phyloP scores from a whole-genome alignment of 2,797 vertebrate genomes.

The Chiloscyllium punctatum region DNA sequence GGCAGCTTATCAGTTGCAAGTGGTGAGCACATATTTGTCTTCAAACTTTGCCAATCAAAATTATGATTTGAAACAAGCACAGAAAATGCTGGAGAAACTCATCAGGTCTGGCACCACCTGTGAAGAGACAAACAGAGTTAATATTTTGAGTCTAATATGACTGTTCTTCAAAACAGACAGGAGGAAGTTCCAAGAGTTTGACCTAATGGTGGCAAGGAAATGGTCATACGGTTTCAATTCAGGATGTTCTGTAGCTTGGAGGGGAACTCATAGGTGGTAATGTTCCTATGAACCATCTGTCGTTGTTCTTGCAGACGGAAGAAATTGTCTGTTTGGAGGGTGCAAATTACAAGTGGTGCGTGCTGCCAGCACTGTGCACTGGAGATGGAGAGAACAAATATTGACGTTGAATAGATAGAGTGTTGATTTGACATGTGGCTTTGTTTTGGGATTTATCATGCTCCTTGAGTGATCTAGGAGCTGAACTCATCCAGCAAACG shows the following conservation, averaged over 20 bases:
- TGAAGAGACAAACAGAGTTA: too few species aligned
- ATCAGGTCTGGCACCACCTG: too few species aligned
- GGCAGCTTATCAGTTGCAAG: neutral
- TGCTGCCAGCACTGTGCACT: neutral
- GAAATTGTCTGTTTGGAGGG: neutral
- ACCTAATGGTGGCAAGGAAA: too few species aligned
- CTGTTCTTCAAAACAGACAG: too few species aligned
- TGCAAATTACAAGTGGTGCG: neutral
- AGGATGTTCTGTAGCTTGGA: neutral
- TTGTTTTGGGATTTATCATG: neutral
- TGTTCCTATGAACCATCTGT: neutral
- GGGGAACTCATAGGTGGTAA: neutral
- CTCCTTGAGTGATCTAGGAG: too few species aligned
- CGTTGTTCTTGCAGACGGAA: neutral
- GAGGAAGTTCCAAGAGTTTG: neutral
- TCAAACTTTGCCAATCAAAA: neutral
- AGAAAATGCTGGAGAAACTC: too few species aligned
- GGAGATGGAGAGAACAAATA: neutral
- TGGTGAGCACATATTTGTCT: neutral
- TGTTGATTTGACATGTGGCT: neutral
- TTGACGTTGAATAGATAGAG: neutral
- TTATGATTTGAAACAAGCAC: neutral
- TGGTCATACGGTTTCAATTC: neutral
- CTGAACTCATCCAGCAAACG: neutral
- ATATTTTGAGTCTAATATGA: too few species aligned